Conservation (phyloP, 1,140 invertebrate genomes). For the Penaeus vannamei region DNA sequence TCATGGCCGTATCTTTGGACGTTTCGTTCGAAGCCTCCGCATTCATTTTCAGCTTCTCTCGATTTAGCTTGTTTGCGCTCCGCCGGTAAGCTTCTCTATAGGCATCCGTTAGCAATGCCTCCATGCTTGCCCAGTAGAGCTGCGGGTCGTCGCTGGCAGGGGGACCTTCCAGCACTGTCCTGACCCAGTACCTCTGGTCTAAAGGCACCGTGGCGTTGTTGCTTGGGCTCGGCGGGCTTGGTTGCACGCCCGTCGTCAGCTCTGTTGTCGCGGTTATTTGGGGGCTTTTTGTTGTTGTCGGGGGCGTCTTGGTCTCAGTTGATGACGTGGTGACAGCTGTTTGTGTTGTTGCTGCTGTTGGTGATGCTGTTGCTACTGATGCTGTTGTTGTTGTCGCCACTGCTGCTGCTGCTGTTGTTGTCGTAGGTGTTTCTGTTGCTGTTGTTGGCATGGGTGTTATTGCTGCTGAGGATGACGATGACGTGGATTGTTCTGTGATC, state of each 20-base stretch:
- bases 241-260: conserved; percentile 25
- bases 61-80: background rate
- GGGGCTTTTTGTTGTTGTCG: background rate
- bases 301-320: background rate
- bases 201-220: conserved; percentile 56
- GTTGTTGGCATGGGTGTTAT: too few relatives aligned
- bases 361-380: background rate
- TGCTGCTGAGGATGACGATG: too few relatives aligned
- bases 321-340: background rate
- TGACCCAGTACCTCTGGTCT: conserved; percentile 54
- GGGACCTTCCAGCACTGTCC: conserved; percentile 51
- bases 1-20: background rate
- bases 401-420: background rate
- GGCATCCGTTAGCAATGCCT: conserved; percentile 22
- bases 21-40: too few relatives aligned
- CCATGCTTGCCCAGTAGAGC: conserved; percentile 40
- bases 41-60: background rate
- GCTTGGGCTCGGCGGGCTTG: conserved; percentile 56
- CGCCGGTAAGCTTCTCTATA: conserved; percentile 45
- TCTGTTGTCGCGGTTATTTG: conserved; percentile 23
- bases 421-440: background rate
- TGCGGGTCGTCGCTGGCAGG: conserved; percentile 10
- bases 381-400: background rate
- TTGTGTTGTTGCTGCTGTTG: too few relatives aligned
- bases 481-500: too few relatives aligned